phyloP scores from a whole-genome alignment of 2,888 invertebrate genomes.

The Cheilosia scutellata region DNA sequence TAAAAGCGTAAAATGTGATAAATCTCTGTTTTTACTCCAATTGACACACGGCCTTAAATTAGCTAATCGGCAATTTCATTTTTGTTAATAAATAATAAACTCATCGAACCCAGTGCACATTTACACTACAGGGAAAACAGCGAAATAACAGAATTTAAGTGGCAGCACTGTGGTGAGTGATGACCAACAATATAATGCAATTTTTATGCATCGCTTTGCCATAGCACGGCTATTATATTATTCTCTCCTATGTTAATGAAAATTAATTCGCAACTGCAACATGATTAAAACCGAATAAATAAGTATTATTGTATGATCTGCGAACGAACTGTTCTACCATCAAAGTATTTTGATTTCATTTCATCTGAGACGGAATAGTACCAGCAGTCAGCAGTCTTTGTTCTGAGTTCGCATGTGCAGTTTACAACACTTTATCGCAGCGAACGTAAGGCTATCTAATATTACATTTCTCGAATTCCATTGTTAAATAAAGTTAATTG shows the following conservation, averaged over 20 bases:
- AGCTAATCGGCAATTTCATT: too few relatives aligned
- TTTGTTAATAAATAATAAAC: too few relatives aligned
- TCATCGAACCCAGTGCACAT: too few relatives aligned
- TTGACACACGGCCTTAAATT: too few relatives aligned
- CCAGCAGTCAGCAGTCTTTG: conserved; percentile 35
- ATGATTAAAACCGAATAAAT: conserved; percentile 13
- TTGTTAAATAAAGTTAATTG: conserved; percentile 33
- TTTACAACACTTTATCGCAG: conserved; percentile 54
- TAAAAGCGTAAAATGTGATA: too few relatives aligned
- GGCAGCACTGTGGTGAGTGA: too few relatives aligned
- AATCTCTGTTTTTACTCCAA: too few relatives aligned
- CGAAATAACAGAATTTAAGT: too few relatives aligned
- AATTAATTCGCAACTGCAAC: conserved; percentile 5
- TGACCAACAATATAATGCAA: too few relatives aligned
- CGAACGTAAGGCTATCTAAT: conserved; percentile 63
- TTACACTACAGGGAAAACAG: too few relatives aligned
- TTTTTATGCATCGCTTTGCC: not conserved
- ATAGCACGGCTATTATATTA: too few relatives aligned
- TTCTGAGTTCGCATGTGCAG: conserved; percentile 67
- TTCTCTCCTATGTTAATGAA: too few relatives aligned
- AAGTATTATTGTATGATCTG: conserved; percentile 56
- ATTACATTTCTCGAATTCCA: conserved; percentile 44
- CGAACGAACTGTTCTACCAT: conserved; percentile 40
- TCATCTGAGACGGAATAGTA: conserved; percentile 32
- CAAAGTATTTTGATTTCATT: conserved; percentile 44